Percentiles rank a stretch among this genome's conserved stretches.
Evolutionary conservation across 2,797 vertebrate genomes (phyloP).

Genomic region (Scolopax bukidnonensis): DNA sequence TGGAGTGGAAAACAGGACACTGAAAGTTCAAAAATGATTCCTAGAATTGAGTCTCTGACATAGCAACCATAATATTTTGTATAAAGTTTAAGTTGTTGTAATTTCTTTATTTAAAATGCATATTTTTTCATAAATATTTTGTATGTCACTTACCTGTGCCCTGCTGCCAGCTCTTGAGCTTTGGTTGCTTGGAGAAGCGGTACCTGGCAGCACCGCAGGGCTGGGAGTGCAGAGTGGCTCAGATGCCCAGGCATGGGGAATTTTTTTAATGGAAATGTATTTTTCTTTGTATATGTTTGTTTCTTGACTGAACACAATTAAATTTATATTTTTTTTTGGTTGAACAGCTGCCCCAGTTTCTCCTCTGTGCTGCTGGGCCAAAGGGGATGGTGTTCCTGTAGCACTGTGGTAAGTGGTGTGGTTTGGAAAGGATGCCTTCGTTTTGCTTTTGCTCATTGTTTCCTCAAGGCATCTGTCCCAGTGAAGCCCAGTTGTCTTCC

Average conservation of each 20-base stretch:
- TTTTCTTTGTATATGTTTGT: background rate
- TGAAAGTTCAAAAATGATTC: background rate
- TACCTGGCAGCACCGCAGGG: background rate
- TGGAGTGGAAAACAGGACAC: background rate
- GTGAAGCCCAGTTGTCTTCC: background rate
- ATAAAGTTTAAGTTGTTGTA: background rate
- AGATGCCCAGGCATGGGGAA: background rate
- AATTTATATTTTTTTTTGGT: background rate
- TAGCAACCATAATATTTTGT: background rate
- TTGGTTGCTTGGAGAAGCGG: background rate
- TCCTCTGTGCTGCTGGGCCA: background rate
- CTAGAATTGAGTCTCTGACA: background rate
- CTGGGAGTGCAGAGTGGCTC: background rate
- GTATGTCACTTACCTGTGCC: background rate
- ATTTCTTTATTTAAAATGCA: constrained; percentile 50
- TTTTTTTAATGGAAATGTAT: background rate
- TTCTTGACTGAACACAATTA: constrained; percentile 12
- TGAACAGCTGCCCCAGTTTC: background rate
- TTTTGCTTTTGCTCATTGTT: background rate
- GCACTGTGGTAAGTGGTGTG: background rate
- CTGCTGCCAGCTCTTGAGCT: background rate
- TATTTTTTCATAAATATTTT: background rate
- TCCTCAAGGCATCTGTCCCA: background rate
- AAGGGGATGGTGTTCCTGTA: background rate
- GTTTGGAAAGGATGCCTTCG: background rate